Base-by-base conservation (phyloP, 92 coral and sea anemone species). In the Porites evermanni region DNA sequence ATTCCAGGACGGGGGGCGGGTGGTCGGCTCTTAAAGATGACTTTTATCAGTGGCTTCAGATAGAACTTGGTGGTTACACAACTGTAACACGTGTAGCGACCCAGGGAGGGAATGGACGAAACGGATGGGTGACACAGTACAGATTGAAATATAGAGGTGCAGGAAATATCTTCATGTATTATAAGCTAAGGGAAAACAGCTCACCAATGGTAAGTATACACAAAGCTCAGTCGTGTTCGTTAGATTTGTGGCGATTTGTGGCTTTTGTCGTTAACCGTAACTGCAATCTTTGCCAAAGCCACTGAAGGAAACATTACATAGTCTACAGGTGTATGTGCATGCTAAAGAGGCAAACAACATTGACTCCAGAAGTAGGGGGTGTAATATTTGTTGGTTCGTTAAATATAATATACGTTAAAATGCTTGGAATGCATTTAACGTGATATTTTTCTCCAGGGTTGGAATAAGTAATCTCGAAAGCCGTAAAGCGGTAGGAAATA, bases 181-280 rank as follows among this genome's bases (percentile, higher is more conserved):
- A 77, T 44, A 77, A 58, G 71, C 4, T 12, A 0, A 44, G 2
- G 11, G 80, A 65, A 24, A 50, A 29, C 50, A 32, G 17, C 9
- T 56, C 53, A 77, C 10, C 67, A 18, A 77, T 26, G 80, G 80
- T 77, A 77, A 56, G 16, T 56, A 54, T 9, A 56, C 16, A 56
- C 0, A 11, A 56, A 6, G 61, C 47, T 11, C 3, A 0, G 61
- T 14, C 61, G 16, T 56, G 16, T 56, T 12, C 5, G 12, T 2
- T 11, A 56, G 61, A 10, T 56, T 56, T 56, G 61, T 56, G 16
- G 61, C 0, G 47, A 38, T 38, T 38, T 38, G 47, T 38, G 47
- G 47, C 0, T 38, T 38, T 38, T 38, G 47, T 38, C 7, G 0
- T 38, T 0, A 38, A 38, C 47, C 47, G 0, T 38, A 38, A 38